Conservation (phyloP, 2,797 vertebrate species). For the Psittacula echo region DNA sequence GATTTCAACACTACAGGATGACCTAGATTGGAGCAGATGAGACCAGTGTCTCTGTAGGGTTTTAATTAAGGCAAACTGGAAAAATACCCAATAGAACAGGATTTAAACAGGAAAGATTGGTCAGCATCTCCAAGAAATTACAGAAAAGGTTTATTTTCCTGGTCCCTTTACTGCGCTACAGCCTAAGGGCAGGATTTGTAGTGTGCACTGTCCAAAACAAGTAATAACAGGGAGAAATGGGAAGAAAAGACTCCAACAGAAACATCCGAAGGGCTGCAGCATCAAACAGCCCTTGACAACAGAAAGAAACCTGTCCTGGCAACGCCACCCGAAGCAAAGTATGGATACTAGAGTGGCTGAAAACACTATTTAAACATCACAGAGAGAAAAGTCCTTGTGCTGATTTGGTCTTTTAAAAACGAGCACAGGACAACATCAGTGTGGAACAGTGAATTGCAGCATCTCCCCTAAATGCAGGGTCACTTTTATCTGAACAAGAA, state of each 20-base stretch:
- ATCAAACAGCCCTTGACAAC: not conserved
- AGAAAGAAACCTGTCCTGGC: not conserved
- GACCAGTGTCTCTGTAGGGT: not conserved
- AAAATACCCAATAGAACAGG: not conserved
- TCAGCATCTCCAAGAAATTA: not conserved
- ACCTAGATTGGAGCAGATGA: not conserved
- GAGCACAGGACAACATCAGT: not conserved
- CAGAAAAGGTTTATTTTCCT: not conserved
- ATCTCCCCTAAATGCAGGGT: not conserved
- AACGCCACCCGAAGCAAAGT: not conserved
- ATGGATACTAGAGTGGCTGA: not conserved
- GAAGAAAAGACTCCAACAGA: not conserved
- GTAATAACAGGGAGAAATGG: not conserved
- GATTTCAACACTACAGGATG: not conserved
- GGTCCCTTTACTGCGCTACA: not conserved
- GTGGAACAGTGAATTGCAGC: not conserved
- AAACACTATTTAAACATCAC: not conserved
- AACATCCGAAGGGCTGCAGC: not conserved
- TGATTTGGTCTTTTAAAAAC: not conserved
- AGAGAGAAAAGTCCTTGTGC: not conserved
- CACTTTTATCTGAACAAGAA: not conserved
- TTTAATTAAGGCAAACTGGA: not conserved
- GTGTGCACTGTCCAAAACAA: not conserved
- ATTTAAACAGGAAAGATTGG: not conserved
- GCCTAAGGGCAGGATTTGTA: accelerated